These are phyloP conservation scores for Micrasema longulum DNA, from an alignment of 1,140 invertebrate species.

Conservation along the genomic window DNA sequence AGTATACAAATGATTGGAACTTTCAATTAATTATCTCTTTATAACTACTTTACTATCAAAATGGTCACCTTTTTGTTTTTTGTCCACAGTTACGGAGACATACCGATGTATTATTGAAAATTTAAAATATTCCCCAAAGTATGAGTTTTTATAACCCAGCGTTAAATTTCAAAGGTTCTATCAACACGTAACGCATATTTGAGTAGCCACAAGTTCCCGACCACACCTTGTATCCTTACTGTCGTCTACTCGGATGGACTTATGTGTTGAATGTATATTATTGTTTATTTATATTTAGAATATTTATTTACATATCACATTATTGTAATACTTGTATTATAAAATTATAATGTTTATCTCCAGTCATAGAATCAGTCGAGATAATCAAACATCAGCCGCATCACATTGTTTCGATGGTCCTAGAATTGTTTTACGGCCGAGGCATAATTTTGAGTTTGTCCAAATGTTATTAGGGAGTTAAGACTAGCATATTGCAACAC, in stretches of 20 bases:
- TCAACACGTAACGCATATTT: background rate
- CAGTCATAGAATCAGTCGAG: constrained; percentile 1
- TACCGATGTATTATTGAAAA: constrained; percentile 26
- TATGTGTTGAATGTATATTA: constrained; percentile 9
- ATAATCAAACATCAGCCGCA: background rate
- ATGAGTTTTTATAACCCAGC: constrained; percentile 29
- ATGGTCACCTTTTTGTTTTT: constrained; percentile 35
- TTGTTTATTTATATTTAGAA: constrained; percentile 28
- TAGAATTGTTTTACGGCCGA: too few relatives aligned
- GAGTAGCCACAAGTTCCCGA: constrained; percentile 13
- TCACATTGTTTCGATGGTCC: too few relatives aligned
- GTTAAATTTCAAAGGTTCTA: constrained; percentile 25
- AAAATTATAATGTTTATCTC: constrained; percentile 23
- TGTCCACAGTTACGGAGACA: constrained; percentile 32
- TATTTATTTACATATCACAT: constrained; percentile 30
- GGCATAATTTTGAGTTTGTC: too few relatives aligned
- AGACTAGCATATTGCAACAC: too few relatives aligned
- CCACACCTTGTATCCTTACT: background rate
- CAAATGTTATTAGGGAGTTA: too few relatives aligned
- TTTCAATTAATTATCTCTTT: background rate
- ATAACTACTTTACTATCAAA: constrained; percentile 4
- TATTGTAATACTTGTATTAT: background rate
- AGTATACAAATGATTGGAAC: too few relatives aligned
- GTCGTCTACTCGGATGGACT: background rate
- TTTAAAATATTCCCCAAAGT: background rate